phyloP scores from a whole-genome alignment of 2,113 vertebrate genomes.

The Rhynchopsitta pachyrhyncha region DNA sequence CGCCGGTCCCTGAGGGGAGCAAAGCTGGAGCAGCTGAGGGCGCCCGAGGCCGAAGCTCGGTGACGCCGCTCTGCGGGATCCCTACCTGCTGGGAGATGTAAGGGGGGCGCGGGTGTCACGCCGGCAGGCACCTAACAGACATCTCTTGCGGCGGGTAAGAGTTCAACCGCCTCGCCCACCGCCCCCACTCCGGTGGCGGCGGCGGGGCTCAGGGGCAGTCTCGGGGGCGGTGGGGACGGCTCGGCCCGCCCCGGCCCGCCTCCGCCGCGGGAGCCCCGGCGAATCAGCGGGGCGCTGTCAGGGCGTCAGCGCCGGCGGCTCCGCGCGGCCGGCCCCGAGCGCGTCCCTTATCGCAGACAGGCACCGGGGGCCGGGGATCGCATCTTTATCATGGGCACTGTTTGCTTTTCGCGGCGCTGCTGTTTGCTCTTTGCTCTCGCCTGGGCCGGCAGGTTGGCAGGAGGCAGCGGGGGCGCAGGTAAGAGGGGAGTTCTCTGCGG shows the following conservation, averaged over 20 bases:
- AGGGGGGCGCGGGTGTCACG: neutral
- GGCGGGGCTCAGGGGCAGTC: neutral
- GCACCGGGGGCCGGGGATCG: constrained; percentile 71
- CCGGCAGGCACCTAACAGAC: neutral
- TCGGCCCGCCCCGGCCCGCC: constrained; percentile 30
- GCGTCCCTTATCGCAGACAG: constrained; percentile 75
- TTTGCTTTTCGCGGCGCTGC: constrained; percentile 79
- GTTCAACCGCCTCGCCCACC: neutral
- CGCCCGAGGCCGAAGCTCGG: neutral
- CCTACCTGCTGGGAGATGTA: neutral
- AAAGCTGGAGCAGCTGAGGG: neutral
- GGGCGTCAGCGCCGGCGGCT: constrained; percentile 71
- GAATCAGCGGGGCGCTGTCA: constrained; percentile 81
- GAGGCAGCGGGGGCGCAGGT: constrained; percentile 83
- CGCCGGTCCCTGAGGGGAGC: neutral
- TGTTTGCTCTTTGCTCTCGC: constrained; percentile 82
- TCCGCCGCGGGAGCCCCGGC: constrained; percentile 54
- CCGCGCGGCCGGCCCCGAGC: constrained; percentile 66
- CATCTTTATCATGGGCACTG: constrained; percentile 82
- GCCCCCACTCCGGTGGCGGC: neutral
- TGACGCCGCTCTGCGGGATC: neutral
- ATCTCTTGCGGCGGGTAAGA: neutral
- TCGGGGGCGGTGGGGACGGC: neutral
- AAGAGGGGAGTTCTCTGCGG: constrained; percentile 58
- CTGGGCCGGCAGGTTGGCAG: constrained; percentile 78